These are phyloP conservation scores for Elachura formosa DNA, from an alignment of 2,113 vertebrate species.

Conservation along the genomic window DNA sequence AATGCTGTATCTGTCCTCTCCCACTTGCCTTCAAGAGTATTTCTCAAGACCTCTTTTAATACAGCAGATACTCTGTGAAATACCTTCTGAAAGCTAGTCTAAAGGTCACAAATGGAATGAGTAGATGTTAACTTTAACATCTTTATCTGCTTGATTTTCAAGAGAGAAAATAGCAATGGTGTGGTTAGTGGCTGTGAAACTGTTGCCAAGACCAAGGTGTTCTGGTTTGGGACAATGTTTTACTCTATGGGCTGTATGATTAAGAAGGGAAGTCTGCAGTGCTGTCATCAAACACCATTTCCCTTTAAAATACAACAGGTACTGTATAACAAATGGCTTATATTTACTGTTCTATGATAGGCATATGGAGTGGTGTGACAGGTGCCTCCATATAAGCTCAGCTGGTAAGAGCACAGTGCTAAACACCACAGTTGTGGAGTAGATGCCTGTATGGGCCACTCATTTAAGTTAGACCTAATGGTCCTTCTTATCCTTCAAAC, in stretches of 20 bases:
- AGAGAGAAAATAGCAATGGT: not conserved
- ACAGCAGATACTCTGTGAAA: not conserved
- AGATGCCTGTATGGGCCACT: not conserved
- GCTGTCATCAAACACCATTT: not conserved
- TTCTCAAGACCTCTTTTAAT: not conserved
- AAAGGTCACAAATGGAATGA: not conserved
- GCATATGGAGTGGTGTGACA: not conserved
- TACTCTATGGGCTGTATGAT: accelerated
- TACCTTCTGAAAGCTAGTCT: not conserved
- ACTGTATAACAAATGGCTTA: not conserved
- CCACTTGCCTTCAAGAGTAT: not conserved
- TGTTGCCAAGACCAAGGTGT: not conserved
- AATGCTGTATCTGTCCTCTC: not conserved
- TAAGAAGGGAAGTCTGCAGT: not conserved
- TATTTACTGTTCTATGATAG: not conserved
- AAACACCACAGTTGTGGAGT: not conserved
- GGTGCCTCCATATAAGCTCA: not conserved
- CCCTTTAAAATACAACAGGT: not conserved
- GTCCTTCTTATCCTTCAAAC: not conserved
- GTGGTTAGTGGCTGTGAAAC: not conserved
- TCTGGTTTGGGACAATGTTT: not conserved
- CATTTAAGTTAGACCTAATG: not conserved
- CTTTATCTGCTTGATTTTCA: not conserved
- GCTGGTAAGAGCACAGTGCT: not conserved
- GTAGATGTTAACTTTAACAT: not conserved